Evolutionary conservation across 2,888 invertebrate genomes (phyloP).

Genomic region (Quadroppia sp.): DNA sequence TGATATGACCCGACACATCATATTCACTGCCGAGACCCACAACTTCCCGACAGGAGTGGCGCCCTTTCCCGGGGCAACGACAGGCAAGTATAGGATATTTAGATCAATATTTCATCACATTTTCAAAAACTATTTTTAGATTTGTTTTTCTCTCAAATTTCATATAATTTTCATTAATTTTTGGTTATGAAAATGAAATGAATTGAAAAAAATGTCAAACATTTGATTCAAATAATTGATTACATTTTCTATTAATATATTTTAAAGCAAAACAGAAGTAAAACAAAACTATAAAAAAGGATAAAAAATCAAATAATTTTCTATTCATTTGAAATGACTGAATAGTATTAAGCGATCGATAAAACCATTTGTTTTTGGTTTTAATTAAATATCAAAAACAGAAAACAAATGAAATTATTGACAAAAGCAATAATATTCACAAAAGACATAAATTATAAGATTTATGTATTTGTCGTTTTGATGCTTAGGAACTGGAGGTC

Average conservation of each 20-base stretch:
- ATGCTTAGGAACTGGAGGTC: slow-evolving; percentile 76
- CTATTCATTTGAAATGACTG: no score
- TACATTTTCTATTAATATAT: no score
- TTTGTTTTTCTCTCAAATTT: neutral
- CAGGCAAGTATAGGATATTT: slow-evolving; percentile 54
- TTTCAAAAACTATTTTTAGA: neutral
- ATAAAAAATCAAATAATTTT: no score
- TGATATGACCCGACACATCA: slow-evolving; percentile 70
- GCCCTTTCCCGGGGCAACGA: slow-evolving; percentile 96
- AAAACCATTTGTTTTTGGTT: no score
- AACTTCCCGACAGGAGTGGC: slow-evolving; percentile 96
- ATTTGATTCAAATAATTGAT: no score
- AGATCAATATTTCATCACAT: neutral
- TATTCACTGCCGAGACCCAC: slow-evolving; percentile 98
- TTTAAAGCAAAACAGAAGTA: no score
- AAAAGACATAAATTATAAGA: neutral
- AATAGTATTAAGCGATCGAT: no score
- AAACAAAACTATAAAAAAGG: no score
- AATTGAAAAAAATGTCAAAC: no score
- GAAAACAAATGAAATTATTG: neutral
- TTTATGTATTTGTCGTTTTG: no score
- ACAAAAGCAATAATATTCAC: neutral
- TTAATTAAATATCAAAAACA: no score
- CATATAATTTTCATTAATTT: slow-evolving; percentile 1
- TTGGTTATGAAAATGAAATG: neutral